phyloP scores from a whole-genome alignment of 92 coral and sea anemone species.

The Zoanthus sociatus region DNA sequence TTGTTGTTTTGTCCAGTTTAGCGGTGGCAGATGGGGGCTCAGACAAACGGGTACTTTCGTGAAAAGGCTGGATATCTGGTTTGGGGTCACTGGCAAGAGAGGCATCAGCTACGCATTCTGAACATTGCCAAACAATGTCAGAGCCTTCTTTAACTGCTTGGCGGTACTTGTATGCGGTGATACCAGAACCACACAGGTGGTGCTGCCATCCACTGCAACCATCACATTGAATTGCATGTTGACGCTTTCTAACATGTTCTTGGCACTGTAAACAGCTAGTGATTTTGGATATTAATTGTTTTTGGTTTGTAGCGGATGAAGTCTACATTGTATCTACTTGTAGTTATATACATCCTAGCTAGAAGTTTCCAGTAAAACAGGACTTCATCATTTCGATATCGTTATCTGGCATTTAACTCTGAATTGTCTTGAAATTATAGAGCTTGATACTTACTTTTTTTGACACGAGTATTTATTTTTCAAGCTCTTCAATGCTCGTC shows the following conservation, averaged over 20 bases:
- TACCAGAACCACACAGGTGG: constrained; percentile 1
- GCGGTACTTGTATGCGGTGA: neutral
- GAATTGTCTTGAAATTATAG: neutral
- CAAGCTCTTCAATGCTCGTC: neutral
- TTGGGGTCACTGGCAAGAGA: neutral
- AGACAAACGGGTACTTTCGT: constrained; percentile 1
- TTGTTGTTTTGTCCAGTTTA: neutral
- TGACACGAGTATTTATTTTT: neutral
- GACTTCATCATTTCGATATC: neutral
- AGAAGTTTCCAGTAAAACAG: neutral
- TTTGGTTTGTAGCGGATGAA: neutral
- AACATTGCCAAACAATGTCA: neutral
- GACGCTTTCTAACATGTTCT: neutral
- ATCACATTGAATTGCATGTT: neutral
- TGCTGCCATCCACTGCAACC: constrained; percentile 14
- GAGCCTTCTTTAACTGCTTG: neutral
- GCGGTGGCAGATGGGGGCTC: neutral
- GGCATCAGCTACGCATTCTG: neutral
- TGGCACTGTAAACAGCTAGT: constrained; percentile 5
- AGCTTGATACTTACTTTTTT: neutral
- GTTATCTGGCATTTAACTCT: neutral
- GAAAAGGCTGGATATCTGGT: neutral
- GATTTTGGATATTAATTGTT: neutral
- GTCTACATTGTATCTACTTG: too few species aligned
- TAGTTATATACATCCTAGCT: neutral